Conservation (phyloP, 2,797 vertebrate species). For the Botia almorhae region DNA sequence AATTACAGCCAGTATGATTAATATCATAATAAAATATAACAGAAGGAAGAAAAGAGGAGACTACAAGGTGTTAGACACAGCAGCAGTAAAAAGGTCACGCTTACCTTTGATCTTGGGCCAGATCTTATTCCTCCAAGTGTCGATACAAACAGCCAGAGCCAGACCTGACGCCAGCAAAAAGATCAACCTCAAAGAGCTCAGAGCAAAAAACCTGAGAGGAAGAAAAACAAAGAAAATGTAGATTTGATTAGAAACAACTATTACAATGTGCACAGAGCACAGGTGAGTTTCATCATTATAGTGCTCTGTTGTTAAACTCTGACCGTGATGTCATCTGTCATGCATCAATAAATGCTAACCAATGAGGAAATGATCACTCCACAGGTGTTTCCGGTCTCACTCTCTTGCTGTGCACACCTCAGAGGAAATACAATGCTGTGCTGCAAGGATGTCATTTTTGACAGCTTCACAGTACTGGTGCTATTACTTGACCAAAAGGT, state of each 20-base stretch:
- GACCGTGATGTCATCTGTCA: background rate
- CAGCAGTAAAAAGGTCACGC: background rate
- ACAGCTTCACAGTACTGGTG: background rate
- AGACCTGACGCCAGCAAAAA: slow-evolving; percentile 86
- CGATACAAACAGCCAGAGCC: slow-evolving; percentile 82
- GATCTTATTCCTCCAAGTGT: slow-evolving; percentile 93
- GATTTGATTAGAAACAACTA: background rate
- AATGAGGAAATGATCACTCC: slow-evolving; percentile 6
- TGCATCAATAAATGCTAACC: background rate
- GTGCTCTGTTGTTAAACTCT: background rate
- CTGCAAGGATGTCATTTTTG: background rate
- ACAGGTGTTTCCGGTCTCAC: slow-evolving; percentile 32
- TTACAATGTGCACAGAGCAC: no score
- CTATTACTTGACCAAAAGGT: slow-evolving; percentile 7
- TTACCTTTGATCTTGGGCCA: slow-evolving; percentile 92
- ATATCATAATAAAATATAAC: background rate
- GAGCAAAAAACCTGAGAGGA: slow-evolving; percentile 87
- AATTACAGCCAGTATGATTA: slow-evolving; percentile 5
- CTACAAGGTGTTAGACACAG: background rate
- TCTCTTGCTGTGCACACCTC: slow-evolving; percentile 27
- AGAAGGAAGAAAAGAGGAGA: no score
- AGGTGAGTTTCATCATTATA: background rate
- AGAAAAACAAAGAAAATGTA: slow-evolving; percentile 1
- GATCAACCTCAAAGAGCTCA: slow-evolving; percentile 89
- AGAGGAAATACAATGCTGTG: background rate